phyloP scores from a whole-genome alignment of 2,888 invertebrate species.

The Petrolisthes cinctipes region DNA sequence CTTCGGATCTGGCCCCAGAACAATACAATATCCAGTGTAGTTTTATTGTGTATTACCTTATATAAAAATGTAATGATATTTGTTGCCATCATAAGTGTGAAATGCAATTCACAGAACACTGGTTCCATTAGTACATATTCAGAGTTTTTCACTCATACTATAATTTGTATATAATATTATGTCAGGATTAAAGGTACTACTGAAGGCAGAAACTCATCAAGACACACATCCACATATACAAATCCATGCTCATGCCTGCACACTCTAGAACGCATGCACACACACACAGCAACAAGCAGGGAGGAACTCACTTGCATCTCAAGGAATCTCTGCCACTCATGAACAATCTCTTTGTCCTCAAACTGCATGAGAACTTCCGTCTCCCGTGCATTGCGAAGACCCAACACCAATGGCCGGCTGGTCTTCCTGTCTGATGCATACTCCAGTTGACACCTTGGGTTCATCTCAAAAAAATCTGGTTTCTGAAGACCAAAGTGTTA shows the following conservation, averaged over 20 bases:
- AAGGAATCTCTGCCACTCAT: conserved; percentile 50
- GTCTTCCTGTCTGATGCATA: conserved; percentile 53
- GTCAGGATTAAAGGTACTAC: too few relatives aligned
- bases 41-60: too few relatives aligned
- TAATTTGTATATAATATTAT: too few relatives aligned
- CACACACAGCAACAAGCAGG: background rate
- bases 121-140: too few relatives aligned
- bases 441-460: conserved; percentile 45
- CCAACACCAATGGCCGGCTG: conserved; percentile 46
- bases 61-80: too few relatives aligned
- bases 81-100: too few relatives aligned
- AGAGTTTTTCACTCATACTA: too few relatives aligned
- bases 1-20: too few relatives aligned
- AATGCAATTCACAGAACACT: too few relatives aligned
- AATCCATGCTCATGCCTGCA: background rate
- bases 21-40: too few relatives aligned
- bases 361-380: conserved; percentile 60
- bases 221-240: background rate
- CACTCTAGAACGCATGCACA: too few relatives aligned
- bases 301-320: conserved; percentile 46
- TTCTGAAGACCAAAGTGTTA: conserved; percentile 37
- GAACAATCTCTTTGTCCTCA: conserved; percentile 42
- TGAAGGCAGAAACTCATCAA: background rate
- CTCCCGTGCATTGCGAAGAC: conserved; percentile 52
- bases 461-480: conserved; percentile 56